These are phyloP conservation scores for Spinus pinus DNA, from an alignment of 2,797 vertebrate species.

Conservation along the genomic window DNA sequence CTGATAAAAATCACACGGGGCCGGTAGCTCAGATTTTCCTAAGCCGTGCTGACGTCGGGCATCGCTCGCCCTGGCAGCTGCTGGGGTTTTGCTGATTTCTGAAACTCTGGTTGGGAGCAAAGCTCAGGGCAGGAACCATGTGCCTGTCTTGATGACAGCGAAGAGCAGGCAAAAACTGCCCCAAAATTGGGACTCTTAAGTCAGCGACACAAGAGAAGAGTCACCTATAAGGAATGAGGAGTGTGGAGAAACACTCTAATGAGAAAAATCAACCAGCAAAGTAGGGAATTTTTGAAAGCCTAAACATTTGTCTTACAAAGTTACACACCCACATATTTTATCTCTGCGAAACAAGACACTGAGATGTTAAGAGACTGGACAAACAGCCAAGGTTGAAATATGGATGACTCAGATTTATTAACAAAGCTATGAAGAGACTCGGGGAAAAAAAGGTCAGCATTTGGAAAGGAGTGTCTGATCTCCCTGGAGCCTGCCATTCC, in stretches of 20 bases:
- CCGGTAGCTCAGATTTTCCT: slow-evolving; percentile 25
- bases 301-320: slow-evolving; percentile 26
- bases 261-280: not conserved
- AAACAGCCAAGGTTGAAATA: slow-evolving; percentile 25
- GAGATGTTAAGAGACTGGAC: slow-evolving; percentile 4
- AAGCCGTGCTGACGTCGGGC: not conserved
- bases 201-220: not conserved
- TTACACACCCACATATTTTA: slow-evolving; percentile 13
- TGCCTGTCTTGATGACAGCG: fast-evolving
- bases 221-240: not conserved
- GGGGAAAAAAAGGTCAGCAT: not conserved
- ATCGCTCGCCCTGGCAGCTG: fast-evolving
- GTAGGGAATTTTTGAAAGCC: not conserved
- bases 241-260: fast-evolving
- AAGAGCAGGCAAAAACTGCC: not conserved
- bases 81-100: not conserved
- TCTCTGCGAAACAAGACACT: not conserved
- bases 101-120: not conserved
- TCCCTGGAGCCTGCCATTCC: not conserved
- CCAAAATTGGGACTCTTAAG: not conserved
- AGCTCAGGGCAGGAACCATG: not conserved
- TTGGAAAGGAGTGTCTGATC: not conserved
- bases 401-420: slow-evolving; percentile 36
- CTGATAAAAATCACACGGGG: slow-evolving; percentile 49
- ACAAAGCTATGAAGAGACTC: not conserved